A percentile compares a stretch with the other conserved stretches of the same genome.
Evolutionary conservation across 2,888 invertebrate species (phyloP).

Genomic region (Acrocera orbiculus): DNA sequence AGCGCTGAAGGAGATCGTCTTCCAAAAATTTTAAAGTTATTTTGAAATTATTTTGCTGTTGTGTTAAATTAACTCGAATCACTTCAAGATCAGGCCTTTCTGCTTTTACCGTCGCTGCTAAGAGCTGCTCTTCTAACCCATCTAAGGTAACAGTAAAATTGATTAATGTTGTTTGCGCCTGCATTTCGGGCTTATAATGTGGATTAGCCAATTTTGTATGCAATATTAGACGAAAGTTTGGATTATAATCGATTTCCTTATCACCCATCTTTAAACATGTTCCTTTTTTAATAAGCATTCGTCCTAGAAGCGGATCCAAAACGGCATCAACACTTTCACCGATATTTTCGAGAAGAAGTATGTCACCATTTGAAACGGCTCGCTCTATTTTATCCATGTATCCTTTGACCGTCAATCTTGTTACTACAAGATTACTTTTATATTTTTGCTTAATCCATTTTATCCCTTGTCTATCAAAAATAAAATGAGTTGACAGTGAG

Average conservation of each 20-base stretch:
- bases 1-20: conserved; percentile 68
- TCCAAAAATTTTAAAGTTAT: conserved; percentile 81
- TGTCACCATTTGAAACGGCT: conserved; percentile 53
- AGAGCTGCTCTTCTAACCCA: conserved; percentile 80
- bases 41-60: conserved; percentile 88
- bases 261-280: conserved; percentile 71
- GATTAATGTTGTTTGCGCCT: conserved; percentile 87
- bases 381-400: conserved; percentile 71
- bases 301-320: conserved; percentile 70
- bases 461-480: conserved; percentile 49
- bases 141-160: conserved; percentile 91
- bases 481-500: background rate
- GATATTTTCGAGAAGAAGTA: conserved; percentile 75
- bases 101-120: conserved; percentile 84
- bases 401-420: conserved; percentile 61
- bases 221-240: conserved; percentile 61
- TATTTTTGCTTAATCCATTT: conserved; percentile 92
- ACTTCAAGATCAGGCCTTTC: conserved; percentile 83
- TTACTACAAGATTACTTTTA: conserved; percentile 49
- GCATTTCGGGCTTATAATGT: conserved; percentile 92
- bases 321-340: conserved; percentile 80
- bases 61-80: conserved; percentile 64
- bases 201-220: conserved; percentile 92
- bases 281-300: conserved; percentile 78
- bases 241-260: conserved; percentile 77